phyloP scores from a whole-genome alignment of 2,888 invertebrate genomes.

The Julus scandinavius region DNA sequence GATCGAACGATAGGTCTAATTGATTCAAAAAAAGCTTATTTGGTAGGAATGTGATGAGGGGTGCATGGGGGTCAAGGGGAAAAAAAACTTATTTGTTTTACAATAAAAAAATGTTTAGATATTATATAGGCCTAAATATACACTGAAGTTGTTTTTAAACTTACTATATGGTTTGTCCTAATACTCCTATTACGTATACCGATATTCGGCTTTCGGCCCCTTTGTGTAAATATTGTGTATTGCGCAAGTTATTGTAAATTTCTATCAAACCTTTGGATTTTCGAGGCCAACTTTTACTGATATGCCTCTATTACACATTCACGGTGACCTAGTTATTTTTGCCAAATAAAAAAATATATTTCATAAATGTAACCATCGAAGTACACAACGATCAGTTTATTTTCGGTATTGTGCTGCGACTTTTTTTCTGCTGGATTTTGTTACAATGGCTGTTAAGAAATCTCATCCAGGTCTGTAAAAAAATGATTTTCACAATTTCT shows the following conservation, averaged over 20 bases:
- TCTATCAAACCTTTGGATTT: slow-evolving; percentile 40
- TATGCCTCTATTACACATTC: slow-evolving; percentile 12
- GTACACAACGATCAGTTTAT: background rate
- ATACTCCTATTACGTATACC: background rate
- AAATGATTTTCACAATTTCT: too few relatives aligned
- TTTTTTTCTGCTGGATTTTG: background rate
- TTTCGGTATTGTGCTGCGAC: background rate
- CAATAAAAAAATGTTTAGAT: background rate
- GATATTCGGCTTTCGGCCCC: background rate
- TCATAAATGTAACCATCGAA: background rate
- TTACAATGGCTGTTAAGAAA: background rate
- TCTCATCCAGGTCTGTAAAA: background rate
- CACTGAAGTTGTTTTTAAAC: background rate
- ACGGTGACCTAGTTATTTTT: slow-evolving; percentile 43
- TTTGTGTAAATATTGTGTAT: background rate
- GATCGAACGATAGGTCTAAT: background rate
- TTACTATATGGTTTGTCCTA: background rate
- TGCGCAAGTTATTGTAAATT: slow-evolving; percentile 36
- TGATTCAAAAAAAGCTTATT: background rate
- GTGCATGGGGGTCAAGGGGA: background rate
- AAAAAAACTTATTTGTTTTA: background rate
- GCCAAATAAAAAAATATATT: slow-evolving; percentile 20
- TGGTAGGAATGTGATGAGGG: background rate
- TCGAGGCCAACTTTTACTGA: slow-evolving; percentile 37
- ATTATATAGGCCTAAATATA: background rate